Conservation (phyloP, 2,888 invertebrate genomes). For the Epinotia brunnichana region DNA sequence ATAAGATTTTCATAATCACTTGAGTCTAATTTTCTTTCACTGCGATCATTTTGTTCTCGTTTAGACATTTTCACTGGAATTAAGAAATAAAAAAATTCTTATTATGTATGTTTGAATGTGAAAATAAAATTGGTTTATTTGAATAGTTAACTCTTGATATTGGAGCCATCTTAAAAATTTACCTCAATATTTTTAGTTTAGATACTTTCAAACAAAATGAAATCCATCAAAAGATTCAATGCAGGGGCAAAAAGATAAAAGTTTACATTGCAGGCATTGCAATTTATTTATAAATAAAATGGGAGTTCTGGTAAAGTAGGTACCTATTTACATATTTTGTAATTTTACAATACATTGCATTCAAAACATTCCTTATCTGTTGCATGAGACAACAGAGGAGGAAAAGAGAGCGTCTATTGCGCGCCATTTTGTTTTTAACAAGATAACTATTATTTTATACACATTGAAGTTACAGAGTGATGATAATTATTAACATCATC, state of each 20-base stretch:
- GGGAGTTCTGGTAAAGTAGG: background rate
- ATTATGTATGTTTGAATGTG: background rate
- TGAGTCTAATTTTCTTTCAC: constrained; percentile 77
- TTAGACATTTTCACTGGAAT: constrained; percentile 72
- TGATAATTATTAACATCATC: background rate
- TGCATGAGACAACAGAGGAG: constrained; percentile 33
- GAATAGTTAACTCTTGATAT: background rate
- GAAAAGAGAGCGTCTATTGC: constrained; percentile 38
- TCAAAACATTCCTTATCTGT: constrained; percentile 23
- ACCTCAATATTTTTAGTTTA: background rate
- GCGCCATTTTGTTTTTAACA: constrained; percentile 44
- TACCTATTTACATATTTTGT: background rate
- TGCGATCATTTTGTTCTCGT: constrained; percentile 77
- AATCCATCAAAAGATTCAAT: background rate
- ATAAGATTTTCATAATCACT: constrained; percentile 80
- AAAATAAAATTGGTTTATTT: background rate
- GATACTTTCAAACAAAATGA: constrained; percentile 1
- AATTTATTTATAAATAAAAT: background rate
- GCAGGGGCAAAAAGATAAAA: background rate
- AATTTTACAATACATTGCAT: background rate
- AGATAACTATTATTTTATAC: constrained; percentile 16
- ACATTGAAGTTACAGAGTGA: background rate
- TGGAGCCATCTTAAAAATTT: background rate
- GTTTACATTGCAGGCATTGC: background rate
- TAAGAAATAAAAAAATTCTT: background rate